Base-by-base conservation (phyloP, 2,113 vertebrate species). In the Pyrgilauda ruficollis region DNA sequence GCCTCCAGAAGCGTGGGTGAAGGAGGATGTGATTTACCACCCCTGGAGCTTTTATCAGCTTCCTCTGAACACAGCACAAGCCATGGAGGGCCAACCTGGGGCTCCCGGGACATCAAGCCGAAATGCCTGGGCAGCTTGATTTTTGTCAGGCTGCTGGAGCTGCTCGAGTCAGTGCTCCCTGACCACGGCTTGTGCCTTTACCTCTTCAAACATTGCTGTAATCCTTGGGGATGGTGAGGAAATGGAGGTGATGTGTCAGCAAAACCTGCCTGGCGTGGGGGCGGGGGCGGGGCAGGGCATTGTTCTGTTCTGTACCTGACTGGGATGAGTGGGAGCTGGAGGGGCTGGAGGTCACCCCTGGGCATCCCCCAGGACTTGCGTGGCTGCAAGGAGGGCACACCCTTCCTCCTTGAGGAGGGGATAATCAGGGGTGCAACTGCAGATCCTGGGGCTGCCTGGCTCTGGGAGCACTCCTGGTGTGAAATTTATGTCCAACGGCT, bases 11-110 rank as follows among this genome's bases (percentile, higher is more conserved):
- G 50, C 2, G 7, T 84, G 84, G 82, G 41, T 64, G 87, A 85
- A 94, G 77, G 74, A 94, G 90, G 93, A 64, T 37, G 61, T 66
- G 85, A 77, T 93, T 97, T 89, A 8, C 75, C 27, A 9, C 67
- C 89, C 79, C 55, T 21, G 44, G 44, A 88, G 82, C 44, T 91
- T 83, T 75, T 41, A 16, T 58, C 79, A 37, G 66, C 72, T 62
- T 44, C 69, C 49, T 76, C 67, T 56, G 30, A 64, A 12, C 2
- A 2, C 28, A 39, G 92, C 53, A 6, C 75, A 1, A 28, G 82
- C 5, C 8, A 62, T 74, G 59, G 55, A 91, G 91, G 46, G 68
- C 86, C 93, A 74, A 15, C 18, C 72, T 67, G 79, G 86, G 76
- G 76, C 59, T 70, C 31, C 59, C 39, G 11, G 89, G 68, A 20